These are phyloP conservation scores for Drepana arcuata DNA, from an alignment of 1,140 invertebrate species.

Conservation along the genomic window DNA sequence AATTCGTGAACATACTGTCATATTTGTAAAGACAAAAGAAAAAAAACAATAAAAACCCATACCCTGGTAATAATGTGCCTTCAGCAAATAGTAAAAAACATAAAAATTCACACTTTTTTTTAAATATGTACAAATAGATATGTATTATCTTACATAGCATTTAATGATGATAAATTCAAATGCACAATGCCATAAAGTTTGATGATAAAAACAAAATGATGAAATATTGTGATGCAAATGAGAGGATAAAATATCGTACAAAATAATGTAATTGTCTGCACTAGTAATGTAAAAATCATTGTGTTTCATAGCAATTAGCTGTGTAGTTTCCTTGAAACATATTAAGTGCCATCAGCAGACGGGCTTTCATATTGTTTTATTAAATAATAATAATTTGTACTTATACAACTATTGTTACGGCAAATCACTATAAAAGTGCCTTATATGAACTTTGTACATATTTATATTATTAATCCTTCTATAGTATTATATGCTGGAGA, in stretches of 20 bases:
- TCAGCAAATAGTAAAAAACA: too few relatives aligned
- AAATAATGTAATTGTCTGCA: background rate
- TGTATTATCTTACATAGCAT: too few relatives aligned
- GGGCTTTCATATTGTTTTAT: slow-evolving; percentile 41
- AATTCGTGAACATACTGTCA: too few relatives aligned
- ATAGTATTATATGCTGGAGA: slow-evolving; percentile 63
- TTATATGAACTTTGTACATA: slow-evolving; percentile 64
- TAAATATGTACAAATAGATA: slow-evolving; percentile 7
- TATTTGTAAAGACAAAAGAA: too few relatives aligned
- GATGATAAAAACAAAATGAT: background rate
- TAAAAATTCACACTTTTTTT: too few relatives aligned
- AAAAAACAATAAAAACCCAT: too few relatives aligned
- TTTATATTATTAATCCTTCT: slow-evolving; percentile 48
- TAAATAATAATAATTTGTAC: slow-evolving; percentile 43
- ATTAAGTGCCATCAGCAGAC: slow-evolving; percentile 60
- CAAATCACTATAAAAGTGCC: slow-evolving; percentile 56
- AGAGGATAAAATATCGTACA: background rate
- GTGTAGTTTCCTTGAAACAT: slow-evolving; percentile 57
- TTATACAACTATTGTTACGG: slow-evolving; percentile 47
- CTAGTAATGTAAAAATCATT: slow-evolving; percentile 40
- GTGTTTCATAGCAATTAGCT: slow-evolving; percentile 41
- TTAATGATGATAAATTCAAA: slow-evolving; percentile 20
- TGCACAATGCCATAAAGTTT: slow-evolving; percentile 27
- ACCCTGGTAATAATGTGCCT: too few relatives aligned
- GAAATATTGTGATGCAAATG: background rate